phyloP scores from a whole-genome alignment of 1,140 invertebrate genomes.

The Lycorma delicatula region DNA sequence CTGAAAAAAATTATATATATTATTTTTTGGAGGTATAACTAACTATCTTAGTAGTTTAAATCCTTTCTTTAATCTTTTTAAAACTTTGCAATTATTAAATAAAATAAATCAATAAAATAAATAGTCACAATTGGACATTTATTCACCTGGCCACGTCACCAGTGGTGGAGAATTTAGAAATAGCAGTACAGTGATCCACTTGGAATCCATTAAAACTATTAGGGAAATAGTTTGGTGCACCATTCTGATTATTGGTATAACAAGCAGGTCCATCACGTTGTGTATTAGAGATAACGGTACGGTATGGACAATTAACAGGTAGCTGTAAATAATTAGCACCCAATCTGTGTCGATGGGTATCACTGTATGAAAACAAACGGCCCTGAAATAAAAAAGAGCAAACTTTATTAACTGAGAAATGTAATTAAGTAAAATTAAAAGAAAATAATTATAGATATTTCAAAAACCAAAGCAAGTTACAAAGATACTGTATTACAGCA shows the following conservation, averaged over 20 bases:
- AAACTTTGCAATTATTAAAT: no score
- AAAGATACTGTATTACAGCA: not conserved
- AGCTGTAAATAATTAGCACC: slow-evolving; percentile 89
- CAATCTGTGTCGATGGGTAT: slow-evolving; percentile 89
- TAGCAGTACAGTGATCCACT: slow-evolving; percentile 43
- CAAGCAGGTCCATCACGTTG: slow-evolving; percentile 79
- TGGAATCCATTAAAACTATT: slow-evolving; percentile 86
- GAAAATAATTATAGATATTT: no score
- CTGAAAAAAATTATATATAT: no score
- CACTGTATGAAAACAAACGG: slow-evolving; percentile 86
- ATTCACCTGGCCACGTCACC: slow-evolving; percentile 43
- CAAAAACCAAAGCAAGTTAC: not conserved
- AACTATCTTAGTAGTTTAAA: no score
- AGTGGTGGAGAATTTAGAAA: slow-evolving; percentile 29
- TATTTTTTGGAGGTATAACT: no score
- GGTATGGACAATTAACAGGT: slow-evolving; percentile 89
- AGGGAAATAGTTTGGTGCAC: slow-evolving; percentile 90
- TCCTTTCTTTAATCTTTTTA: no score
- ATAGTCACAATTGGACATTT: no score
- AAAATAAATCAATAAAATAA: no score
- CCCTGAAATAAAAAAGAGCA: slow-evolving; percentile 47
- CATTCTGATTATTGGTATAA: slow-evolving; percentile 52
- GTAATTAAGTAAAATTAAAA: no score
- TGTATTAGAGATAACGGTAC: slow-evolving; percentile 54
- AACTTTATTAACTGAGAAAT: not conserved